Base-by-base conservation (phyloP, 2,113 vertebrate species). In the Sinocyclocheilus anophthalmus region DNA sequence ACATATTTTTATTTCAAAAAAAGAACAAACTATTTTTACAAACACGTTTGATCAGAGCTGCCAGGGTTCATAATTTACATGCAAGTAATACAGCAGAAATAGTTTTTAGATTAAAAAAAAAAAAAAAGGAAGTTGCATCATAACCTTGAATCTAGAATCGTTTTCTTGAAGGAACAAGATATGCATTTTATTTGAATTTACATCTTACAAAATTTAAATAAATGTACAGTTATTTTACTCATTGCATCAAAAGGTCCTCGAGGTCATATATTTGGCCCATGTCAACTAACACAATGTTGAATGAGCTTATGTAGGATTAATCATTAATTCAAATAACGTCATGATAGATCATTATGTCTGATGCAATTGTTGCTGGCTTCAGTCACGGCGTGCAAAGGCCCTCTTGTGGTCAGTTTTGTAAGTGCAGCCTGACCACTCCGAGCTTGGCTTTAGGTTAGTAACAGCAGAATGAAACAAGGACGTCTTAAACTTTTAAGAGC, bases 391-490 rank as follows among this genome's bases (percentile, higher is more conserved):
- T 37, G 57, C 70, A 67, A 33, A 30, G 24, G 78, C 39, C 69
- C 78, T 81, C 42, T 33, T n/a, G 57, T 70, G 45, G 57, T 45
- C 42, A 70, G 42, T 26, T 22, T 39, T 42, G 78, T 48, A 81
- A 86, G 53, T 61, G 39, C 69, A 75, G 69, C 20, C 57, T 81
- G 33, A 73, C 82, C 30, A 59, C 50, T 59, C 30, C 9, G 63
- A 82, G 65, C 45, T 82, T 65, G 11, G 24, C 39, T 42, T 81
- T 6, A 5, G 3, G 37, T 59, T 65, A 67, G n/a, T 24, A 50
- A 22, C 24, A 82, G 63, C 39, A 53, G 37, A 3, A 81, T 18
- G 12, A 63, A 63, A 42, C 30, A 80, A 76, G 4, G 24, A 55
- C 24, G 8, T 30, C 48, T 57, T 50, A 57, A 26, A 30, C 33